Base-by-base conservation (phyloP, 2,888 invertebrate species). In the Cryptus armator region DNA sequence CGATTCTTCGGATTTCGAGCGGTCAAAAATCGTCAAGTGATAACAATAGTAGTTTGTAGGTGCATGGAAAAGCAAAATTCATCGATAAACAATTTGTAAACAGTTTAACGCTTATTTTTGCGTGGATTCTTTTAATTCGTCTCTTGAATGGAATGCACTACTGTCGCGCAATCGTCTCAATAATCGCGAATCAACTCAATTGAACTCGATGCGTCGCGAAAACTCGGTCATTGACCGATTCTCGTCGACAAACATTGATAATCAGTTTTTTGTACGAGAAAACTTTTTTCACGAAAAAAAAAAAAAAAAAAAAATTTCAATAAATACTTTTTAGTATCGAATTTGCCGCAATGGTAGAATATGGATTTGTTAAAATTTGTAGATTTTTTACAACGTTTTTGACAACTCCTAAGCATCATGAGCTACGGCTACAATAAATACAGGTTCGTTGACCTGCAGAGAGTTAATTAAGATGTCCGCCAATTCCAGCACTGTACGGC, bases 391-490 rank as follows among this genome's bases (percentile, higher is more conserved):
- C 87, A 88, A 75, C 84, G 81, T 82, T 87, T 87, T 78, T 86
- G 85, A 86, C 87, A 86, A 81, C 85, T 86, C 74, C 82, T 76
- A 84, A 32, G 86, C 88, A 89, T 77, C 70, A 91, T 91, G 91
- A 92, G 91, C 90, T 91, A 92, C 86, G 91, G 90, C 86, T 91
- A 91, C 87, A 91, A 91, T 88, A 91, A 92, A 89, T 91, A 90
- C 91, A 92, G 91, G 91, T 91, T 91, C 71, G 91, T 91, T 86
- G 51, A 51, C 68, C 10, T 62, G 16, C 7, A 24, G 7, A 53
- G 19, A 37, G 67, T 14, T 32, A 32, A 62, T 62, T 32, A n/a
- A 7, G 29, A 32, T 62, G 62, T 62, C 62, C 14, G 6, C 6
- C n/a, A 6, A 5, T 4, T 29, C 32, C 2, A 32, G 29, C n/a